Base-by-base conservation (phyloP, 2,797 vertebrate species). In the Sebastes jordani region DNA sequence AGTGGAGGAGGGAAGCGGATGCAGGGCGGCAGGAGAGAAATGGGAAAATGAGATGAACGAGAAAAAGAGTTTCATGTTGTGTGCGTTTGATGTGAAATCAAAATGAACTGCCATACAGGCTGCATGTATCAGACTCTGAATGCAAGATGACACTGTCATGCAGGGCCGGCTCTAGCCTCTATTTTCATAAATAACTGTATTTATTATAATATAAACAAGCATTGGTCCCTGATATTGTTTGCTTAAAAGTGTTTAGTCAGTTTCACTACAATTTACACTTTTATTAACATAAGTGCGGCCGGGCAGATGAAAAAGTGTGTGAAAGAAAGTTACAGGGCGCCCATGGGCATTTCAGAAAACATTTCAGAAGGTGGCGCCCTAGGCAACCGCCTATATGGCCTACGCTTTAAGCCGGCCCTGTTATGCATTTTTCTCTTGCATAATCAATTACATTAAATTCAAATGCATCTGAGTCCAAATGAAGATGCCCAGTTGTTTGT, bases 71-170 rank as follows among this genome's bases (percentile, higher is more conserved):
- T 20, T 58, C 20, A 64, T 49, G 0, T 49, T 20, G 25, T 58
- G 2, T 52, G 25, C 4, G 27, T 71, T 59, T 59, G 9, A 64
- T 36, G 83, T 90, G 78, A 58, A 55, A 46, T 55, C 20, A 71
- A 25, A 70, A 52, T 6, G 3, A 34, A 66, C 22, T 11, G 20
- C 1, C 55, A 11, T 62, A n/a, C 4, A 22, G 14, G 11, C 27
- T 70, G 23, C 6, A 23, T 36, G 20, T 5, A 34, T 13, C n/a
- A 4, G 20, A 38, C 29, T 58, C 3, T 38, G 7, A 22, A 52
- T 71, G 2, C 16, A 36, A 11, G 38, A 52, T 38, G 2, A 7
- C 16, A 65, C 7, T 2, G 7, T 16, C 25, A 23, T 49, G 18
- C 16, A 49, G 7, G 1, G 18, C 7, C 3, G 7, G 7, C 7